These are phyloP conservation scores for Meda fulgida DNA, from an alignment of 2,797 vertebrate species.

Conservation along the genomic window DNA sequence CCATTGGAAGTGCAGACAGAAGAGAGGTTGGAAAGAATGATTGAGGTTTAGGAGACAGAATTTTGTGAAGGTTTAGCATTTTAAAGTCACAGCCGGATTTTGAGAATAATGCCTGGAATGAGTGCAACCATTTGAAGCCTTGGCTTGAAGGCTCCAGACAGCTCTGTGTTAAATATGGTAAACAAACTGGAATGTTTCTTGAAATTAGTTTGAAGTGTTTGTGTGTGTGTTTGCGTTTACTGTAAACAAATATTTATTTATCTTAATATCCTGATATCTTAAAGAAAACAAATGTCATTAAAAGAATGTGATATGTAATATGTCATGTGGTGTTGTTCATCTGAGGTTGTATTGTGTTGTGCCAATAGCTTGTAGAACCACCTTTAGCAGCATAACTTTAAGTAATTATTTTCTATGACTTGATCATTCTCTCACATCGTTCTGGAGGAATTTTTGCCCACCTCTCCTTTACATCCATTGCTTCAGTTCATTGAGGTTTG, in stretches of 20 bases:
- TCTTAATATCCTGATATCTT: too few species aligned
- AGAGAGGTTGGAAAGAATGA: constrained; percentile 8
- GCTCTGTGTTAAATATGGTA: neutral
- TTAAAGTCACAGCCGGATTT: neutral
- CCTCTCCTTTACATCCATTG: too few species aligned
- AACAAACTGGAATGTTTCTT: constrained; percentile 32
- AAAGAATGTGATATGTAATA: too few species aligned
- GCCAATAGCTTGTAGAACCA: neutral
- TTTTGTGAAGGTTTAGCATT: neutral
- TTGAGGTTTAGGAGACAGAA: neutral
- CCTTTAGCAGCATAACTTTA: neutral
- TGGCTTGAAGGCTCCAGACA: constrained; percentile 16
- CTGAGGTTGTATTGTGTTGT: too few species aligned
- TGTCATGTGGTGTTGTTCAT: too few species aligned
- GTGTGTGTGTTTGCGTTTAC: too few species aligned
- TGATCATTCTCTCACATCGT: too few species aligned
- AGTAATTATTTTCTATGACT: too few species aligned
- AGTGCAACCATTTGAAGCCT: constrained; percentile 40
- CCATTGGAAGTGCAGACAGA: constrained; percentile 3
- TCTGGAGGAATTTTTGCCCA: too few species aligned
- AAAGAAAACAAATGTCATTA: too few species aligned
- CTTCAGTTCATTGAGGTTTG: too few species aligned
- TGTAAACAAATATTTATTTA: too few species aligned
- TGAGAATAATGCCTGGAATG: constrained; percentile 27
- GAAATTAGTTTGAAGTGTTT: neutral